phyloP scores from a whole-genome alignment of 2,797 vertebrate species.

The Pipistrellus kuhlii region DNA sequence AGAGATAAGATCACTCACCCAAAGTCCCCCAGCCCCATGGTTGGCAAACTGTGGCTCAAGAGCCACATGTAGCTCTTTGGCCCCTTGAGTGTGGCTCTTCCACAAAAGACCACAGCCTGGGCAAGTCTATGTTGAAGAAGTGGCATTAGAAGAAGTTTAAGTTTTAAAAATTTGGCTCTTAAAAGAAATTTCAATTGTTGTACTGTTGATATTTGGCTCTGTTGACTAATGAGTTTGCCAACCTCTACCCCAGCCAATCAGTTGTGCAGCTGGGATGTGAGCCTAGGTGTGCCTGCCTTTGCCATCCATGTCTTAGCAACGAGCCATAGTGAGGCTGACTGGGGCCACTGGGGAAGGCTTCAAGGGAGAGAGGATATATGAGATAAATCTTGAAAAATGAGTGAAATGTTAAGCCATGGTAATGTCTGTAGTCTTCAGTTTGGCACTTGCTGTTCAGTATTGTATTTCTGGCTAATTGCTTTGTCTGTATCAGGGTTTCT shows the following conservation, averaged over 20 bases:
- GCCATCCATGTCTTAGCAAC: accelerated
- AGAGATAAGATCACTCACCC: neutral
- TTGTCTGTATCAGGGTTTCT: neutral
- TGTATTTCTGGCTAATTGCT: neutral
- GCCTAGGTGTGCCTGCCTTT: neutral
- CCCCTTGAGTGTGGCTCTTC: no score
- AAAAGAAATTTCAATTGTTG: no score
- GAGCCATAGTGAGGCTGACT: neutral
- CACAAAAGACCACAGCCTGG: no score
- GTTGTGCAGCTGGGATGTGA: neutral
- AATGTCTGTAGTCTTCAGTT: neutral
- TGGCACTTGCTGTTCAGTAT: neutral
- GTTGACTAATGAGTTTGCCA: no score
- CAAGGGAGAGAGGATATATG: neutral
- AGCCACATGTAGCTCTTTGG: no score
- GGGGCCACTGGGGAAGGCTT: neutral
- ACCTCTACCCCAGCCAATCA: no score
- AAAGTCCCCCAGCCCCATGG: neutral
- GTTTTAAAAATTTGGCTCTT: no score
- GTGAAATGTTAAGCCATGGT: neutral
- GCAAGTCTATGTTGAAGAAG: no score
- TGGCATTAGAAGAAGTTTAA: no score
- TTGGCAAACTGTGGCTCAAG: no score
- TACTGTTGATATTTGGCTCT: no score
- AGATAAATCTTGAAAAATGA: neutral